Base-by-base conservation (phyloP, 2,797 vertebrate genomes). In the Dendrocincla tyrannina region DNA sequence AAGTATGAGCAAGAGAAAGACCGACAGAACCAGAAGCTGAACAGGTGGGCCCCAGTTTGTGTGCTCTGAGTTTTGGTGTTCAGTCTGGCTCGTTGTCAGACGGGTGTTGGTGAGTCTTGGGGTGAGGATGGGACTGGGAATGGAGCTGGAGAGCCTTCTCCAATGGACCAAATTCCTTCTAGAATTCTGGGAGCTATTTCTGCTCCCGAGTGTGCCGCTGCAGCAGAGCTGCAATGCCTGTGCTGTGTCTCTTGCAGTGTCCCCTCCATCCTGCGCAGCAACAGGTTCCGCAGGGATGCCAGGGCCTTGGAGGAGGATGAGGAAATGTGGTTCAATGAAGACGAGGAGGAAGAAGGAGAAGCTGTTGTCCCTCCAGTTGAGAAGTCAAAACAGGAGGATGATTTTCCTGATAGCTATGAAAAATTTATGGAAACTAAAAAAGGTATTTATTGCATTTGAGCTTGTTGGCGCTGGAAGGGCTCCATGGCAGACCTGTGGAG, bases 351-450 rank as follows among this genome's bases (percentile, higher is more conserved):
- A 3, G 99, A 99, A 75, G 98, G 98, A 2, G 99, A 99, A 97
- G 96, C 98, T 27, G 98, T 98, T 86, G 98, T 98, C 33, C 97
- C 98, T 87, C 97, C 98, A 15, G 97, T 97, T 56, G 99, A 99
- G 95, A 99, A 99, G 97, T 98, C 98, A 55, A 98, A 99, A 88
- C 97, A 99, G 75, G 99, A 99, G 81, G 99, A 99, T 39, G 99
- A 99, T 95, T 99, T 99, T 97, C 98, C 99, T 20, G 99, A 99
- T 97, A 99, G 98, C 96, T 99, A 99, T n/a, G 99, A 99, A 94
- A 99, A 99, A 96, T 99, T 99, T 97, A 99, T 99, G 98, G 99
- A 99, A 96, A 99, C 98, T 89, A 99, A 99, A 98, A 99, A 99
- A 99, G 99, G 99, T 99, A 96, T 62, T 79, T 67, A 20, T 53